phyloP scores from a whole-genome alignment of 1,140 invertebrate genomes.

The Musca domestica region DNA sequence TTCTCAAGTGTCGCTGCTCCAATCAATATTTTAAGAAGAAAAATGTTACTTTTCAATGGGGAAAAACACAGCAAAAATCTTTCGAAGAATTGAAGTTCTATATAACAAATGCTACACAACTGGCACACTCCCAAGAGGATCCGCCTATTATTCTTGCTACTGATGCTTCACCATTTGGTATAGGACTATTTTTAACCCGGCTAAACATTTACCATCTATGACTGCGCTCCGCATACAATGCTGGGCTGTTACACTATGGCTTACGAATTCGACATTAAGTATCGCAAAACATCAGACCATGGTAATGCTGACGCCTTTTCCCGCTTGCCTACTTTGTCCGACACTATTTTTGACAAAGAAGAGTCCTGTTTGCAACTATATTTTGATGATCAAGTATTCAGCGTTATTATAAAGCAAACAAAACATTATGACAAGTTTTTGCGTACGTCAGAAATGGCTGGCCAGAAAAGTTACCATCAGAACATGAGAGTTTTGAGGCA shows the following conservation, averaged over 20 bases:
- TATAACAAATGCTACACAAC: too few relatives aligned
- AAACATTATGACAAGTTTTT: too few relatives aligned
- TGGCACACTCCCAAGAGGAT: constrained; percentile 51
- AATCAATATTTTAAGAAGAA: constrained; percentile 36
- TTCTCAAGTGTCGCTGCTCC: too few relatives aligned
- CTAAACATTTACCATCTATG: constrained; percentile 34
- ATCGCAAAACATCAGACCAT: constrained; percentile 29
- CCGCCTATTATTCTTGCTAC: constrained; percentile 56
- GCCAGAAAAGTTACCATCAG: too few relatives aligned
- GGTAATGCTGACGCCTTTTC: constrained; percentile 35
- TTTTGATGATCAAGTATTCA: too few relatives aligned
- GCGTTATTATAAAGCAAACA: too few relatives aligned
- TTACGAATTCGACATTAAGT: constrained; percentile 31
- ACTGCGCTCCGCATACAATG: constrained; percentile 39
- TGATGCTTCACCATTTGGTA: too few relatives aligned
- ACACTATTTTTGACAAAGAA: constrained; percentile 29
- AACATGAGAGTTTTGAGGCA: too few relatives aligned
- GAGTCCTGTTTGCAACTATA: not conserved
- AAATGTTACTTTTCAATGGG: constrained; percentile 32
- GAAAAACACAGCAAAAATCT: constrained; percentile 15
- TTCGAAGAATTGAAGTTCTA: not conserved
- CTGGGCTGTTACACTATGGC: constrained; percentile 26
- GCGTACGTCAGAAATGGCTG: too few relatives aligned
- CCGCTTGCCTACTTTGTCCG: not conserved
- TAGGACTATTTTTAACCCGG: constrained; percentile 38